These are phyloP conservation scores for Biston stratarius DNA, from an alignment of 2,888 invertebrate species.

Conservation along the genomic window DNA sequence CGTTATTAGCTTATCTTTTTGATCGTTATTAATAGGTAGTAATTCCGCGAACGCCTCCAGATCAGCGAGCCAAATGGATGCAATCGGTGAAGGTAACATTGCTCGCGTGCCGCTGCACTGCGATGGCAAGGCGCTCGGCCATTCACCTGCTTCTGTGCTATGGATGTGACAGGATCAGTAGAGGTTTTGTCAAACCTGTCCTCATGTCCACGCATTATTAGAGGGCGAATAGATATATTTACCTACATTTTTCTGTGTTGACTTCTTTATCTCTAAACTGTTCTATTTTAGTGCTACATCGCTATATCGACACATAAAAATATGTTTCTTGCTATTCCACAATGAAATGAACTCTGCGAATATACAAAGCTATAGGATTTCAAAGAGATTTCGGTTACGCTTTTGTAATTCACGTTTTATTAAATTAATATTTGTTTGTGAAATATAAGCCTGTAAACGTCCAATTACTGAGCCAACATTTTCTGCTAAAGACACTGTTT, in stretches of 20 bases:
- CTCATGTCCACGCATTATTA: not conserved
- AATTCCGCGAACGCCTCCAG: slow-evolving; percentile 34
- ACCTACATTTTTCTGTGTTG: not conserved
- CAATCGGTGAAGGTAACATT: slow-evolving; percentile 62
- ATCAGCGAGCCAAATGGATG: slow-evolving; percentile 53
- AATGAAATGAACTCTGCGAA: not conserved
- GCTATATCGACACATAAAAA: not conserved
- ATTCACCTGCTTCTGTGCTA: slow-evolving; percentile 64
- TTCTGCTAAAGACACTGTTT: slow-evolving; percentile 16
- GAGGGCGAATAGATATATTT: not conserved
- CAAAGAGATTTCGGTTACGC: slow-evolving; percentile 19
- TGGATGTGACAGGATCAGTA: slow-evolving; percentile 42
- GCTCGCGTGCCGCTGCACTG: slow-evolving; percentile 56
- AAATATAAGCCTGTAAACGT: slow-evolving; percentile 22
- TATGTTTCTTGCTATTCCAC: not conserved
- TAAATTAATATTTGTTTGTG: slow-evolving; percentile 7
- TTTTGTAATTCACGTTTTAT: slow-evolving; percentile 3
- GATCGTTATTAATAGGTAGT: slow-evolving; percentile 31
- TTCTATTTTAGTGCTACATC: not conserved
- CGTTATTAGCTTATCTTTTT: slow-evolving; percentile 9
- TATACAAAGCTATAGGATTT: slow-evolving; percentile 2
- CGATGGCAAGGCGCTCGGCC: slow-evolving; percentile 60
- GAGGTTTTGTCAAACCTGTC: slow-evolving; percentile 6
- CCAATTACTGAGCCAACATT: slow-evolving; percentile 30
- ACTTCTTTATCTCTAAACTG: not conserved